phyloP scores from a whole-genome alignment of 2,113 vertebrate species.

The Galeopterus variegatus region DNA sequence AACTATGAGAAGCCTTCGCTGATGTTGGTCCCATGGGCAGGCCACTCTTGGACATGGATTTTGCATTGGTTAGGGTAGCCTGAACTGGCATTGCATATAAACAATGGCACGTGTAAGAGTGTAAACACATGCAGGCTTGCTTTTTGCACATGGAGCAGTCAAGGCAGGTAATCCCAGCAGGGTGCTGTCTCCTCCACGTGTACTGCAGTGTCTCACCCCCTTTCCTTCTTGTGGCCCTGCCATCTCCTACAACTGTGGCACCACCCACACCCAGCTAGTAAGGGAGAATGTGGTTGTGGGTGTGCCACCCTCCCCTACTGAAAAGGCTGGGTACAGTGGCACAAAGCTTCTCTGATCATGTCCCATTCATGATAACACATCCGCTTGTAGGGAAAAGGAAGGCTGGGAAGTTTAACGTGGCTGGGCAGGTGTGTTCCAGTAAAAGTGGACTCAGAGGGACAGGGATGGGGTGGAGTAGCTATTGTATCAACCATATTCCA shows the following conservation, averaged over 20 bases:
- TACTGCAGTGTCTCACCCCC: fast-evolving
- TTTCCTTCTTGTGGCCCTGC: too few relatives aligned
- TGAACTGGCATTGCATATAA: fast-evolving
- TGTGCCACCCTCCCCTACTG: fast-evolving
- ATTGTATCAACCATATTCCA: not conserved
- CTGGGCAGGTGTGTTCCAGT: not conserved
- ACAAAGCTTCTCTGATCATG: not conserved
- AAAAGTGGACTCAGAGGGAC: not conserved
- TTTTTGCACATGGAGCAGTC: fast-evolving
- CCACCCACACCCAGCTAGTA: not conserved
- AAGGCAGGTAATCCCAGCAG: too few relatives aligned
- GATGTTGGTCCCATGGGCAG: too few relatives aligned
- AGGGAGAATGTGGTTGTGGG: too few relatives aligned
- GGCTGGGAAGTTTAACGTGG: too few relatives aligned
- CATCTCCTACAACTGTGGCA: too few relatives aligned
- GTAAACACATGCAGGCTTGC: too few relatives aligned
- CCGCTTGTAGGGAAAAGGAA: not conserved
- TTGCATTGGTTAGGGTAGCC: not conserved
- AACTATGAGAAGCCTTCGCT: fast-evolving
- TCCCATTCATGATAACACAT: too few relatives aligned
- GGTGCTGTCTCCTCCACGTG: fast-evolving
- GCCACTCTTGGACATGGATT: fast-evolving
- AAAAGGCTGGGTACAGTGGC: not conserved
- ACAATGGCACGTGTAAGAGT: fast-evolving
- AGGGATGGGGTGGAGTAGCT: too few relatives aligned